A percentile compares a stretch with the other conserved stretches of the same genome.
These are phyloP conservation scores for Gandaritis pyraliata DNA, from an alignment of 2,888 invertebrate genomes.

Conservation along the genomic window DNA sequence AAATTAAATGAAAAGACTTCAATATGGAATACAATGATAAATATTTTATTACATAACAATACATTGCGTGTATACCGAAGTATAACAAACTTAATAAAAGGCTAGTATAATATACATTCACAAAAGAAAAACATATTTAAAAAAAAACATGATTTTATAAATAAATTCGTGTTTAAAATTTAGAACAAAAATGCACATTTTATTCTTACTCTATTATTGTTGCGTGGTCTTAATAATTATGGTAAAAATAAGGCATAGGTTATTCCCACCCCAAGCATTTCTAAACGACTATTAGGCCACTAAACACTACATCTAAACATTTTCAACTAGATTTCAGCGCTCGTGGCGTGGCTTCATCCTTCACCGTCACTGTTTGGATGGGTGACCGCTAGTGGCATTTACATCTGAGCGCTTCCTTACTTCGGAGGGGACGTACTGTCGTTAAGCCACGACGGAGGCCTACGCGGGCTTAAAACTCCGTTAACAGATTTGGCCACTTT, in stretches of 20 bases:
- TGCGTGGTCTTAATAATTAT: slow-evolving; percentile 33
- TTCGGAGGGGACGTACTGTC: no score
- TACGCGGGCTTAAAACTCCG: no score
- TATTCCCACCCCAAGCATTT: slow-evolving; percentile 19
- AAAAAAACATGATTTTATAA: slow-evolving; percentile 25
- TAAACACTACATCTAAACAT: slow-evolving; percentile 4
- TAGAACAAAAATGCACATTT: slow-evolving; percentile 38
- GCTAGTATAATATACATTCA: slow-evolving; percentile 10
- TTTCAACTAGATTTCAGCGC: slow-evolving; percentile 1
- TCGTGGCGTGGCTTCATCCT: no score
- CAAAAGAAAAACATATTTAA: slow-evolving; percentile 12
- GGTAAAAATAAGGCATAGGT: slow-evolving; percentile 34
- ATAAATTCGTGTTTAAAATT: slow-evolving; percentile 29
- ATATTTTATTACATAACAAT: slow-evolving; percentile 39
- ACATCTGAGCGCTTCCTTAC: no score
- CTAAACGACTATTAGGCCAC: slow-evolving; percentile 3
- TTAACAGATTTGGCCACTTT: no score
- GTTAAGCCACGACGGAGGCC: no score
- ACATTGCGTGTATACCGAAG: slow-evolving; percentile 23
- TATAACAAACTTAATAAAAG: slow-evolving; percentile 28
- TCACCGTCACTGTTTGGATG: no score
- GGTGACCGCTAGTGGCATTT: no score
- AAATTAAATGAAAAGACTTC: not conserved
- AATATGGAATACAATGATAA: slow-evolving; percentile 27
- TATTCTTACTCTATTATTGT: slow-evolving; percentile 41